phyloP scores from a whole-genome alignment of 2,113 vertebrate species.

The Melospiza georgiana region DNA sequence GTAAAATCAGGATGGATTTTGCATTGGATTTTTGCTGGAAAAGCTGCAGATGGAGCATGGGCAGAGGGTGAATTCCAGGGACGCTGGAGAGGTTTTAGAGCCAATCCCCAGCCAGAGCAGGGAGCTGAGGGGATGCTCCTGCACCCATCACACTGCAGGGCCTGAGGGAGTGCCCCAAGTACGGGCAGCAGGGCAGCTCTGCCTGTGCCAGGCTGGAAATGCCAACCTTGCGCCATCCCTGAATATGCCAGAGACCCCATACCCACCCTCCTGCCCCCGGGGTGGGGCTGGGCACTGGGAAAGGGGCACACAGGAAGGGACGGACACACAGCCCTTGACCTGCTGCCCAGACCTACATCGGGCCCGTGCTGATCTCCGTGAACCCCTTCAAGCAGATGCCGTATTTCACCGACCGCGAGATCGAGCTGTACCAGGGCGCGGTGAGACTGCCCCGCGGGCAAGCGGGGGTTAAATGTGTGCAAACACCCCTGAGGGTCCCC shows the following conservation, averaged over 20 bases:
- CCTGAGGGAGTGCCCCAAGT: rapidly evolving
- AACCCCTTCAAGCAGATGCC: constrained; percentile 99
- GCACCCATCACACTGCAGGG: rapidly evolving
- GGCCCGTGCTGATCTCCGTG: constrained; percentile 92
- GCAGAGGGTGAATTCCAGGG: background rate
- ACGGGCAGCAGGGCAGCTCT: background rate
- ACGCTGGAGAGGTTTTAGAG: background rate
- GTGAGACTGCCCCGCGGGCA: constrained; percentile 72
- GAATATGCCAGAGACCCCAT: background rate
- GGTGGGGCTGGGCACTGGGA: background rate
- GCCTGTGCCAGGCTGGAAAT: background rate
- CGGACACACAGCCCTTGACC: constrained; percentile 59
- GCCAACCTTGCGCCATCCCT: rapidly evolving
- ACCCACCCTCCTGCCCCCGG: rapidly evolving
- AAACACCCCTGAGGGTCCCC: background rate
- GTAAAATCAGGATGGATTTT: too few relatives aligned
- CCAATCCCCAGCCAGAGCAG: background rate
- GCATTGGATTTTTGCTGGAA: too few relatives aligned
- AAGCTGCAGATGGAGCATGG: background rate
- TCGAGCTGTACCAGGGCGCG: constrained; percentile 95
- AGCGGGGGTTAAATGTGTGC: rapidly evolving
- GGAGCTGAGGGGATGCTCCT: background rate
- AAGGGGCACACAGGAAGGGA: background rate
- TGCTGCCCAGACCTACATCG: constrained; percentile 88
- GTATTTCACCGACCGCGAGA: constrained; percentile 92